Conservation (phyloP, 1,140 invertebrate species). For the Aphelenchoides fujianensis region DNA sequence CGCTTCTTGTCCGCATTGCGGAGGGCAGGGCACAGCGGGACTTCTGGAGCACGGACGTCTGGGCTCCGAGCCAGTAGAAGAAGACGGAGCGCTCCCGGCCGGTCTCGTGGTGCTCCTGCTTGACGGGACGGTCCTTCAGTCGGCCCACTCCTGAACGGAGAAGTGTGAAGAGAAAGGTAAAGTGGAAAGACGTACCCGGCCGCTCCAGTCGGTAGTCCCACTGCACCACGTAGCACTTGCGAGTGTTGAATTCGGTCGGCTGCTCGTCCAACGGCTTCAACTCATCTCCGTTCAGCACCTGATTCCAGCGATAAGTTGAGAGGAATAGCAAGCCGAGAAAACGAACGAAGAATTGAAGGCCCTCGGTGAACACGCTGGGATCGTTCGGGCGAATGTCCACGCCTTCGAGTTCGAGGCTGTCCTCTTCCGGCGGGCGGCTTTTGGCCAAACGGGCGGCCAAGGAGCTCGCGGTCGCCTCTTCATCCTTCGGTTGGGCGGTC, state of each 20-base stretch:
- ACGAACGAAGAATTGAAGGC: constrained; percentile 13
- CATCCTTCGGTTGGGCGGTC: constrained; percentile 24
- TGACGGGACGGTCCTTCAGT: constrained; percentile 15
- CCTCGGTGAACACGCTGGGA: constrained; percentile 37
- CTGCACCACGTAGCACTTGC: constrained; percentile 40
- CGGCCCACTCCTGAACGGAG: constrained; percentile 35
- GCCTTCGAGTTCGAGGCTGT: constrained; percentile 36
- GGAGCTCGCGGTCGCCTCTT: constrained; percentile 19
- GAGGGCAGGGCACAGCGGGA: constrained; percentile 41
- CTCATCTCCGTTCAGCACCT: constrained; percentile 24
- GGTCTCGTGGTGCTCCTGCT: constrained; percentile 30
- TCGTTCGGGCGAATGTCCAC: constrained; percentile 34
- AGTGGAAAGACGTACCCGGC: constrained; percentile 13
- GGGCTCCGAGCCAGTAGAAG: constrained; percentile 41
- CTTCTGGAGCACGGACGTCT: constrained; percentile 28
- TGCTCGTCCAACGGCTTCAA: constrained; percentile 26
- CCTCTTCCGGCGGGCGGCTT: not conserved
- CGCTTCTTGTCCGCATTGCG: constrained; percentile 42
- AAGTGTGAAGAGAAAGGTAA: not conserved
- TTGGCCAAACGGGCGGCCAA: constrained; percentile 18
- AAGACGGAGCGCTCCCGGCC: constrained; percentile 29
- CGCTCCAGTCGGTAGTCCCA: constrained; percentile 42
- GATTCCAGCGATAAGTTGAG: not conserved
- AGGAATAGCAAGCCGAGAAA: not conserved
- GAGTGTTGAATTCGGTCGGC: constrained; percentile 25